Evolutionary conservation across 2,888 invertebrate genomes (phyloP).

Genomic region (Philopedon plagiatum): DNA sequence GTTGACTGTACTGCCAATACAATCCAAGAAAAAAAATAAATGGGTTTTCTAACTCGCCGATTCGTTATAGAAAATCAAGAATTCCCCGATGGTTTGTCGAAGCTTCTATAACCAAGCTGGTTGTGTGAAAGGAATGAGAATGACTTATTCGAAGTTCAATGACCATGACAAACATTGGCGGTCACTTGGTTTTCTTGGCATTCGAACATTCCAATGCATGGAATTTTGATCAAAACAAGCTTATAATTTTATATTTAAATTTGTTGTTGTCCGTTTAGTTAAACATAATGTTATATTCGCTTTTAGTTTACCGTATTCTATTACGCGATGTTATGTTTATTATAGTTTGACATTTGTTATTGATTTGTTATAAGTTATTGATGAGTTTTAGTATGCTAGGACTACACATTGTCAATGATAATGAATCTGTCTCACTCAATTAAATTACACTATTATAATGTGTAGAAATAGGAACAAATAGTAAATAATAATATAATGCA

Average conservation of each 20-base stretch:
- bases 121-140: slow-evolving; percentile 51
- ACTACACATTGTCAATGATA: no score
- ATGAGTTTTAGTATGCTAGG: no score
- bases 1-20: no score
- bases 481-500: no score
- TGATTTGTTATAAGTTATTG: no score
- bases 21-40: no score
- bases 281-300: slow-evolving; percentile 4
- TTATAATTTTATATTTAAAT: slow-evolving; percentile 15
- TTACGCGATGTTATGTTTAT: slow-evolving; percentile 7
- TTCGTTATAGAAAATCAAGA: slow-evolving; percentile 31
- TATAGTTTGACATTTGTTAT: neutral
- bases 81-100: slow-evolving; percentile 17
- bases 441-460: no score
- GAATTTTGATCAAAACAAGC: slow-evolving; percentile 44
- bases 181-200: slow-evolving; percentile 48
- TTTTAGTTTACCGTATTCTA: slow-evolving; percentile 20
- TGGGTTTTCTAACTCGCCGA: slow-evolving; percentile 6
- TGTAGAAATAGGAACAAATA: no score
- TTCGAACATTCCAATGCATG: slow-evolving; percentile 36
- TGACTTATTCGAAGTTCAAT: slow-evolving; percentile 49
- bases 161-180: slow-evolving; percentile 49
- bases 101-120: slow-evolving; percentile 22
- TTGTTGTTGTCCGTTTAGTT: neutral
- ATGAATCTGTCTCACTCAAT: no score